These are phyloP conservation scores for Drosophila antonietae DNA, from an alignment of 2,888 invertebrate genomes.

Conservation along the genomic window DNA sequence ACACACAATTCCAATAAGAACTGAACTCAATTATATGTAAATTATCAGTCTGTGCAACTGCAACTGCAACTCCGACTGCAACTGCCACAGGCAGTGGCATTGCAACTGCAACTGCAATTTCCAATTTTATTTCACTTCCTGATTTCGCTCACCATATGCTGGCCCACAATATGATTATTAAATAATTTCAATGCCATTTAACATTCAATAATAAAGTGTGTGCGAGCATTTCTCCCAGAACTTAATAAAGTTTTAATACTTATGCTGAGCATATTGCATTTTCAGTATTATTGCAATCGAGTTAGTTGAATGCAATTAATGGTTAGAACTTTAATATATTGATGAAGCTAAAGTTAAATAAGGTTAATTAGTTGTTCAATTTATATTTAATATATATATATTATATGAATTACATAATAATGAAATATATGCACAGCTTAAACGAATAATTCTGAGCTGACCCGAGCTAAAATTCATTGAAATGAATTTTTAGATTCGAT, in stretches of 20 bases:
- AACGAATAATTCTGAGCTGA: too few species aligned
- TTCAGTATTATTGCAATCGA: not conserved
- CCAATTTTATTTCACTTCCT: conserved; percentile 48
- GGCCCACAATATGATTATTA: conserved; percentile 48
- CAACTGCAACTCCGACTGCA: conserved; percentile 4
- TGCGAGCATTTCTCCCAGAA: conserved; percentile 15
- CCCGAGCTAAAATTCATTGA: too few species aligned
- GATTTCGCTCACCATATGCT: conserved; percentile 40
- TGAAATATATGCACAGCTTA: too few species aligned
- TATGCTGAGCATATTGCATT: not conserved
- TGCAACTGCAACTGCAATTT: conserved; percentile 38
- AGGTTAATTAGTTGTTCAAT: too few species aligned
- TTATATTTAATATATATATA: too few species aligned
- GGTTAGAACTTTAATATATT: too few species aligned
- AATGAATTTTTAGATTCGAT: too few species aligned
- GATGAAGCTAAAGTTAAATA: too few species aligned
- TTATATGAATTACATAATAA: too few species aligned
- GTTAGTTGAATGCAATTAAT: not conserved
- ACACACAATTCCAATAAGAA: conserved; percentile 2
- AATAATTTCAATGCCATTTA: conserved; percentile 51
- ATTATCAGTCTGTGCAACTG: conserved; percentile 49
- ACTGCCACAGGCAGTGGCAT: conserved; percentile 3
- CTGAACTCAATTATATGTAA: conserved; percentile 66
- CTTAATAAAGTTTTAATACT: conserved; percentile 10
- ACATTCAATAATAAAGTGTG: conserved; percentile 36